A percentile compares a stretch with the other conserved stretches of the same genome.
Evolutionary conservation across 1,140 invertebrate genomes (phyloP).

Genomic region (Lethocerus indicus): DNA sequence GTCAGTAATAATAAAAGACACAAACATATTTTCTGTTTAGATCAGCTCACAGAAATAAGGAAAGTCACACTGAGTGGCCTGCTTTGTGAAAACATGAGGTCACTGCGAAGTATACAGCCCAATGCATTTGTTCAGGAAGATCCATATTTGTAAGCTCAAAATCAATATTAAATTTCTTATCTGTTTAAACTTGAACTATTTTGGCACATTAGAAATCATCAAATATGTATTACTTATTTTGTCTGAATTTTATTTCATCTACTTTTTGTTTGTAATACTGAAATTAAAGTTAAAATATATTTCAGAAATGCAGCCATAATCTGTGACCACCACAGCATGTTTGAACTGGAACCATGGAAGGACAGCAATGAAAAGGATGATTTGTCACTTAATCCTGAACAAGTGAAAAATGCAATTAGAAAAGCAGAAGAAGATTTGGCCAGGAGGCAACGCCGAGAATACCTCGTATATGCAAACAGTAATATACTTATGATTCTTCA

Average conservation of each 20-base stretch:
- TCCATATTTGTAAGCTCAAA: slow-evolving; percentile 53
- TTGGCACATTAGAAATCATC: too few species aligned
- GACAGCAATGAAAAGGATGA: slow-evolving; percentile 26
- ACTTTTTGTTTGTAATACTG: not conserved
- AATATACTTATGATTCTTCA: too few species aligned
- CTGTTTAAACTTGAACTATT: too few species aligned
- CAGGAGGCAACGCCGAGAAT: slow-evolving; percentile 52
- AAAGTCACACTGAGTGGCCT: slow-evolving; percentile 66
- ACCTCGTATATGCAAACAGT: slow-evolving; percentile 52
- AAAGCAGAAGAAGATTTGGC: slow-evolving; percentile 56
- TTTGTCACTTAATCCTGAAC: slow-evolving; percentile 25
- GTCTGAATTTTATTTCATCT: not conserved
- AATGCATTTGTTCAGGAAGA: slow-evolving; percentile 79
- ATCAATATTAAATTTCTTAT: not conserved
- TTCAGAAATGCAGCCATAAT: slow-evolving; percentile 56
- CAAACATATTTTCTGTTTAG: too few species aligned
- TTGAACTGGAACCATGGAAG: slow-evolving; percentile 41
- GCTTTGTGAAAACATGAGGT: slow-evolving; percentile 63
- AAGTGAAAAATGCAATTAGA: slow-evolving; percentile 42
- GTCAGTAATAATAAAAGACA: too few species aligned
- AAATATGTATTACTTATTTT: too few species aligned
- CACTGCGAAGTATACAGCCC: slow-evolving; percentile 48
- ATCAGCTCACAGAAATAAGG: slow-evolving; percentile 74
- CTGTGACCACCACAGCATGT: slow-evolving; percentile 47
- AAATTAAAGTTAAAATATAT: slow-evolving; percentile 6